A percentile compares a stretch with the other conserved stretches of the same genome.
Conservation (phyloP, 2,888 invertebrate genomes). For the Tupiocoris notatus region DNA sequence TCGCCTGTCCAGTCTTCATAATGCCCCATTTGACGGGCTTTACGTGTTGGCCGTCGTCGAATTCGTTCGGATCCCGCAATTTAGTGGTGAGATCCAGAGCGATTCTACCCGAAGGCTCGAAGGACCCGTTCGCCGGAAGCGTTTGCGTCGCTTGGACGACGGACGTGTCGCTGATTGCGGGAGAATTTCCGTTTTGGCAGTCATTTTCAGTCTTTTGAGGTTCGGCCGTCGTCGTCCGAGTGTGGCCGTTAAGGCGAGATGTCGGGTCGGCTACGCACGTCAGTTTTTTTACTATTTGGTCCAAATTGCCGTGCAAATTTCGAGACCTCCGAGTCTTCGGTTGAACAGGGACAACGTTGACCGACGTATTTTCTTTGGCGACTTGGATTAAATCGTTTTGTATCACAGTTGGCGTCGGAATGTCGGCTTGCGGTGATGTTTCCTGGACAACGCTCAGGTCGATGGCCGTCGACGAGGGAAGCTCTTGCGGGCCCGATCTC, state of each 20-base stretch:
- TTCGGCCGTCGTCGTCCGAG: too few species aligned
- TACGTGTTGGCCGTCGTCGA: conserved; percentile 11
- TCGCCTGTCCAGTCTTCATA: conserved; percentile 4
- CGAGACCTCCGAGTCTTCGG: background rate
- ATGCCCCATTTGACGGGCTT: conserved; percentile 32
- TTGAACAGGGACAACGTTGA: conserved; percentile 6
- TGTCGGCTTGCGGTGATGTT: background rate
- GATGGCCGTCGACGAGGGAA: background rate
- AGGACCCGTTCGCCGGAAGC: background rate
- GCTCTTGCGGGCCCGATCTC: background rate
- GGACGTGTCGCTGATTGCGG: background rate
- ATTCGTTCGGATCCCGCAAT: background rate
- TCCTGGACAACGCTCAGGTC: background rate
- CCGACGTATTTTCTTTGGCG: background rate
- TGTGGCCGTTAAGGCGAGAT: background rate
- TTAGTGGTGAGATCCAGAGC: conserved; percentile 22
- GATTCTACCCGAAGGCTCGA: background rate
- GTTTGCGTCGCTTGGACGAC: background rate
- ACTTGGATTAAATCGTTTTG: too few species aligned
- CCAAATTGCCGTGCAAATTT: conserved; percentile 4
- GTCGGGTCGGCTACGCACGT: conserved; percentile 10
- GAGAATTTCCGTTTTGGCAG: background rate
- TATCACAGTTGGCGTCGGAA: conserved; percentile 17
- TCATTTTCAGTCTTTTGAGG: conserved; percentile 25
- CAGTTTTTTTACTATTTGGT: conserved; percentile 26